A percentile compares a stretch with the other conserved stretches of the same genome.
Conservation (phyloP, 2,888 invertebrate species). For the Polyploca ridens region DNA sequence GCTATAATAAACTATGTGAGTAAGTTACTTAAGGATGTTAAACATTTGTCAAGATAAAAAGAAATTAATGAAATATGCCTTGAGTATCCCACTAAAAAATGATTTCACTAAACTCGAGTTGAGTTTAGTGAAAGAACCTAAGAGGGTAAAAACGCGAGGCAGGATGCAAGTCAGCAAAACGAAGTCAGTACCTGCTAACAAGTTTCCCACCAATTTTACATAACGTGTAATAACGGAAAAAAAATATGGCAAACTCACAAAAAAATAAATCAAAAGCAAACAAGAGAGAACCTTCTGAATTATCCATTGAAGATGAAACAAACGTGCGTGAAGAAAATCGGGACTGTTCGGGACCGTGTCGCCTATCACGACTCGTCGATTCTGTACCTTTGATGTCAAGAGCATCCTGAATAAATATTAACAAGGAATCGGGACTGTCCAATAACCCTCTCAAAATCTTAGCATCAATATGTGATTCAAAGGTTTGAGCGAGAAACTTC, state of each 20-base stretch:
- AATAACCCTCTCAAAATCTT: constrained; percentile 5
- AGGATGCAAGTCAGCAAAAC: neutral
- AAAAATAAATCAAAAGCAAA: neutral
- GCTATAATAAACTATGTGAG: no score
- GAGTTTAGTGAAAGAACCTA: no score
- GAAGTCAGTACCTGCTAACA: no score
- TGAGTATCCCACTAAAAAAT: no score
- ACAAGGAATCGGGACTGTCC: neutral
- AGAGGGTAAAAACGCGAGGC: no score
- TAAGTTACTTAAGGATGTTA: no score
- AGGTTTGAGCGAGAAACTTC: neutral
- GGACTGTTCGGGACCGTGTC: neutral
- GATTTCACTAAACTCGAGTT: no score
- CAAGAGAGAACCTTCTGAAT: constrained; percentile 5
- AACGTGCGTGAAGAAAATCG: constrained; percentile 4
- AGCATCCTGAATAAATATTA: constrained; percentile 11
- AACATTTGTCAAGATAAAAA: no score
- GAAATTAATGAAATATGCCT: no score
- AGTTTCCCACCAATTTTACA: no score
- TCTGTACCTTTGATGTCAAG: constrained; percentile 9
- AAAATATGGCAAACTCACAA: neutral
- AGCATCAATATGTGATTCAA: neutral
- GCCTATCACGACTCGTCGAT: constrained; percentile 8
- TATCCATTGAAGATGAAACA: constrained; percentile 8
- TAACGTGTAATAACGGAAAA: neutral